These are phyloP conservation scores for Pogonophryne albipinna DNA, from an alignment of 2,797 vertebrate genomes.

Conservation along the genomic window DNA sequence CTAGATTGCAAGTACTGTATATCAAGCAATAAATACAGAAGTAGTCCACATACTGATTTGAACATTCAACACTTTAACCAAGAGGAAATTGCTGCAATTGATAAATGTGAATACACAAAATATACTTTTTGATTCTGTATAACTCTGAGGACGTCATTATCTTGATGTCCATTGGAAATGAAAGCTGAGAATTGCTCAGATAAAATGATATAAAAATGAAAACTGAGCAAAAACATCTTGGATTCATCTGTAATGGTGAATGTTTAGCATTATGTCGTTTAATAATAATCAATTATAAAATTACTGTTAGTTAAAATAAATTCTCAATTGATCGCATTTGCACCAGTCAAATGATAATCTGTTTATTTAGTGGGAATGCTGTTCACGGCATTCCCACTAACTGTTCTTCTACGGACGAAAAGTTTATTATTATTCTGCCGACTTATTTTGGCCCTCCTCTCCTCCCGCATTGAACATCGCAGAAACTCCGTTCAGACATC, in stretches of 20 bases:
- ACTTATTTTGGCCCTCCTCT: no score
- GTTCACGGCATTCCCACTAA: no score
- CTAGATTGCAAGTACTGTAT: background rate
- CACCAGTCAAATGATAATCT: background rate
- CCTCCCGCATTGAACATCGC: no score
- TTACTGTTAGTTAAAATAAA: no score
- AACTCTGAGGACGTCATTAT: background rate
- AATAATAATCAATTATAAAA: background rate
- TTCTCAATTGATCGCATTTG: background rate
- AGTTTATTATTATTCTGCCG: no score
- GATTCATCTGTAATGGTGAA: background rate
- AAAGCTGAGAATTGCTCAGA: background rate
- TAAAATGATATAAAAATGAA: background rate
- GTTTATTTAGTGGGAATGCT: background rate
- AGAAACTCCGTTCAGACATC: no score
- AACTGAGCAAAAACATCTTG: background rate
- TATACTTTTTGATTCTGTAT: background rate
- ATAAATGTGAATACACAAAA: background rate
- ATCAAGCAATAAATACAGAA: background rate
- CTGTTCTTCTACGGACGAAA: no score
- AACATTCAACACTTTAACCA: background rate
- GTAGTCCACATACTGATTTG: background rate
- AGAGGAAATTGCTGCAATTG: background rate
- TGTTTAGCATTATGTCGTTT: background rate
- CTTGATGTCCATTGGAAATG: background rate